These are phyloP conservation scores for Nipponia nippon DNA, from an alignment of 2,113 vertebrate species.

Conservation along the genomic window DNA sequence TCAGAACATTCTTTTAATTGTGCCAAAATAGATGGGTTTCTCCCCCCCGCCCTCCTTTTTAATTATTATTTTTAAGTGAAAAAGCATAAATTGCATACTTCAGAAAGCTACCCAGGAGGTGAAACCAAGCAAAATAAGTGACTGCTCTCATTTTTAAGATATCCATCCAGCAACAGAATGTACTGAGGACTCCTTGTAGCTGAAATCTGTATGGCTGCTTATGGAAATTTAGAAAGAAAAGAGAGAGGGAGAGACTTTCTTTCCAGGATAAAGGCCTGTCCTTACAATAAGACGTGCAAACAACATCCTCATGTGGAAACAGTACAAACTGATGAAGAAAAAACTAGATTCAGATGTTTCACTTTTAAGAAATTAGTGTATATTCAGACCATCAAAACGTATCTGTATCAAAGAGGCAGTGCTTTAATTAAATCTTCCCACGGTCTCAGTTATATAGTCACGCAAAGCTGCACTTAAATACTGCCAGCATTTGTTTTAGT, in stretches of 20 bases:
- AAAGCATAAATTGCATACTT: not conserved
- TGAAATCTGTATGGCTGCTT: not conserved
- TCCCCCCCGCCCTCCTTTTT: rapidly evolving
- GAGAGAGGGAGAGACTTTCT: not conserved
- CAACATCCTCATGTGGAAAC: not conserved
- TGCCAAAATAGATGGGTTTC: not conserved
- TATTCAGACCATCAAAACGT: not conserved
- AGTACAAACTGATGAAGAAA: not conserved
- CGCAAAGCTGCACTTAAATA: not conserved
- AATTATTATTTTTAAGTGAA: not conserved
- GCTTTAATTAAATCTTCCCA: not conserved
- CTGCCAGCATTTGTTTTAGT: not conserved
- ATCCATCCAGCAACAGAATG: not conserved
- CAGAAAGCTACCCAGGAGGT: not conserved
- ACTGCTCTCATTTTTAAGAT: not conserved
- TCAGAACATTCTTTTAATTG: not conserved
- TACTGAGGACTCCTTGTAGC: not conserved
- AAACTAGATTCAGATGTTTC: not conserved
- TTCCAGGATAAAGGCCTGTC: not conserved
- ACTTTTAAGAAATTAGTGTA: not conserved
- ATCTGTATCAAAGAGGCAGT: not conserved
- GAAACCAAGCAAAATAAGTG: not conserved
- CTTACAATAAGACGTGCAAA: not conserved
- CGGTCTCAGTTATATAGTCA: not conserved
- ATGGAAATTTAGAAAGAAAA: not conserved